Conservation (phyloP, 2,113 vertebrate species). For the Catharus bicknelli region DNA sequence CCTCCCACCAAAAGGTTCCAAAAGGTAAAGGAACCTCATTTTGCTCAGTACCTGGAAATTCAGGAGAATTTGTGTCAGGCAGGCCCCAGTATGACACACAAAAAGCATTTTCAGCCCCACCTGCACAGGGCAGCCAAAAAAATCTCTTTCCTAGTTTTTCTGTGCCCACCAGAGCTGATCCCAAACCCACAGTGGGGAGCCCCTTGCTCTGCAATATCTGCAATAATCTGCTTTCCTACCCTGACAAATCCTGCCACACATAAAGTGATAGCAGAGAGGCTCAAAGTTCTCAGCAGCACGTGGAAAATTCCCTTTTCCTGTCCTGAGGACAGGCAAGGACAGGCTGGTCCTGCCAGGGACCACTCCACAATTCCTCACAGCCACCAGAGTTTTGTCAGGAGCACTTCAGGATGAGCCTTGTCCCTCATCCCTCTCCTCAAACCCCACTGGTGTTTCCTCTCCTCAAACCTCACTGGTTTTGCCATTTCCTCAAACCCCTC, state of each 20-base stretch:
- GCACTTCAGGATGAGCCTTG: background rate
- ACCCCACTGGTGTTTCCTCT: rapidly evolving
- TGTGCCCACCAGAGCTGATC: background rate
- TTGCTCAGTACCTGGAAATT: background rate
- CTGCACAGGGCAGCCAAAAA: background rate
- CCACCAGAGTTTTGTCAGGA: background rate
- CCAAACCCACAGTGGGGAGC: rapidly evolving
- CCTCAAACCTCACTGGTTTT: too few species aligned
- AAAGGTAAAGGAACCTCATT: background rate
- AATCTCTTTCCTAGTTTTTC: too few species aligned
- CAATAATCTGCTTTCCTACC: background rate
- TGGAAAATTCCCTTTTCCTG: background rate
- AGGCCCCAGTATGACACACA: background rate
- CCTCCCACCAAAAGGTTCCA: background rate
- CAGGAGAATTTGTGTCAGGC: background rate
- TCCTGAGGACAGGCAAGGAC: background rate
- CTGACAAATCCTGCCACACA: background rate
- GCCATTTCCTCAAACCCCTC: too few species aligned
- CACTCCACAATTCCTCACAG: background rate
- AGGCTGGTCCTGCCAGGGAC: background rate
- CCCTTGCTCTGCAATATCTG: background rate
- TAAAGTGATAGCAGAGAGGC: rapidly evolving
- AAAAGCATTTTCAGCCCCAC: background rate
- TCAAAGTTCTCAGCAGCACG: background rate
- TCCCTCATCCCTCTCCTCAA: background rate